Percentiles rank a stretch among this genome's conserved stretches.
These are phyloP conservation scores for Palythoa caribaeorum DNA, from an alignment of 92 coral and sea anemone species.

Conservation along the genomic window DNA sequence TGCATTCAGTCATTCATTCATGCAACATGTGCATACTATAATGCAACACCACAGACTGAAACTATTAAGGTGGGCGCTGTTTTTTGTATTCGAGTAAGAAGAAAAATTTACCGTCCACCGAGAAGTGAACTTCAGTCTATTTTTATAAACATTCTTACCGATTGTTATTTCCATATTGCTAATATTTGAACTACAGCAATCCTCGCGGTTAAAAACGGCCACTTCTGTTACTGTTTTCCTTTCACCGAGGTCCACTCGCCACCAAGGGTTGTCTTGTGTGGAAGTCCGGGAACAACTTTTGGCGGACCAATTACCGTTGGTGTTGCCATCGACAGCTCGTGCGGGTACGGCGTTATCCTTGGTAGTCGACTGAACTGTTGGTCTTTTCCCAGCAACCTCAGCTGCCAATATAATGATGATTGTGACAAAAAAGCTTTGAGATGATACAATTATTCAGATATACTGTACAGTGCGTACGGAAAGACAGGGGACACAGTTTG, in stretches of 20 bases:
- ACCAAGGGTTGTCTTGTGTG: slow-evolving; percentile 6
- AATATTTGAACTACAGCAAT: slow-evolving; percentile 1
- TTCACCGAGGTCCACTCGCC: slow-evolving; percentile 13
- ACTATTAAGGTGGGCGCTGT: too few relatives aligned
- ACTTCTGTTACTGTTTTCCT: slow-evolving; percentile 7
- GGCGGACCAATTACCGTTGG: slow-evolving; percentile 6
- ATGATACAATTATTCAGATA: too few relatives aligned
- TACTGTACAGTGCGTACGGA: too few relatives aligned
- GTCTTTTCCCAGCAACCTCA: slow-evolving; percentile 7
- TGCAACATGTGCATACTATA: too few relatives aligned
- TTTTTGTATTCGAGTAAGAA: too few relatives aligned
- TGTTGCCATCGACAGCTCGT: slow-evolving; percentile 21
- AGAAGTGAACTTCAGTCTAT: neutral
- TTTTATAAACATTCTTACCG: neutral
- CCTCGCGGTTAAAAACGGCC: slow-evolving; percentile 4
- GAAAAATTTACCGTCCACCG: too few relatives aligned
- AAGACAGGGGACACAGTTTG: too few relatives aligned
- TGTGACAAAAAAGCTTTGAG: too few relatives aligned
- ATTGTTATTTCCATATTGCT: slow-evolving; percentile 16
- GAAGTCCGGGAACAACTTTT: slow-evolving; percentile 13
- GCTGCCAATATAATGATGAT: neutral
- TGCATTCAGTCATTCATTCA: too few relatives aligned
- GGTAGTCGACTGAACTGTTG: slow-evolving; percentile 19
- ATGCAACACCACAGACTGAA: too few relatives aligned
- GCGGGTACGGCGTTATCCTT: neutral